Conservation (phyloP, 2,113 vertebrate species). For the Irena cyanogastra region DNA sequence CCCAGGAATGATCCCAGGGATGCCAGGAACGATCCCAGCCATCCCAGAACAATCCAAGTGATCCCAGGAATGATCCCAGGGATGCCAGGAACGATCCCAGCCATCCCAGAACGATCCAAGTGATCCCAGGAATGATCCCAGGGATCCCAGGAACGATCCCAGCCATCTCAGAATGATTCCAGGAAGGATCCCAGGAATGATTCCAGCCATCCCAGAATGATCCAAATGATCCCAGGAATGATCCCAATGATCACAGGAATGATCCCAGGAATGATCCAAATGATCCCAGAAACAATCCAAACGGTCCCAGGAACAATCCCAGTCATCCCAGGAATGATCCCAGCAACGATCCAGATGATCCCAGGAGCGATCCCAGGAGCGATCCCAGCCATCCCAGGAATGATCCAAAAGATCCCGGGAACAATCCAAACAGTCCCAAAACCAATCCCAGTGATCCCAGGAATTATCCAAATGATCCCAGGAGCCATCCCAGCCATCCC, state of each 20-base stretch:
- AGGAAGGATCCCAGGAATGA: not conserved
- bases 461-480: not conserved
- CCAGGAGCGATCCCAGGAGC: accelerated
- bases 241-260: not conserved
- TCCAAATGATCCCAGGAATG: accelerated
- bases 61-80: not conserved
- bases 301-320: accelerated
- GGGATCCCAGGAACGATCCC: accelerated
- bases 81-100: too few species aligned
- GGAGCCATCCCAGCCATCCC: accelerated
- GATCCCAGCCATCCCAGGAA: accelerated
- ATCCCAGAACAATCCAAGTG: not conserved
- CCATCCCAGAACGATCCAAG: not conserved
- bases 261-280: not conserved
- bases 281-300: accelerated
- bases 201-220: accelerated
- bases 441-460: too few species aligned
- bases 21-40: accelerated
- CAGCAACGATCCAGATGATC: accelerated
- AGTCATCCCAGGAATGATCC: accelerated
- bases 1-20: not conserved
- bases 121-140: accelerated
- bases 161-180: not conserved
- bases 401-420: accelerated
- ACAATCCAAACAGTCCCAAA: accelerated